These are phyloP conservation scores for Coranthus polyacanthus DNA, from an alignment of 2,797 vertebrate genomes.

Conservation along the genomic window DNA sequence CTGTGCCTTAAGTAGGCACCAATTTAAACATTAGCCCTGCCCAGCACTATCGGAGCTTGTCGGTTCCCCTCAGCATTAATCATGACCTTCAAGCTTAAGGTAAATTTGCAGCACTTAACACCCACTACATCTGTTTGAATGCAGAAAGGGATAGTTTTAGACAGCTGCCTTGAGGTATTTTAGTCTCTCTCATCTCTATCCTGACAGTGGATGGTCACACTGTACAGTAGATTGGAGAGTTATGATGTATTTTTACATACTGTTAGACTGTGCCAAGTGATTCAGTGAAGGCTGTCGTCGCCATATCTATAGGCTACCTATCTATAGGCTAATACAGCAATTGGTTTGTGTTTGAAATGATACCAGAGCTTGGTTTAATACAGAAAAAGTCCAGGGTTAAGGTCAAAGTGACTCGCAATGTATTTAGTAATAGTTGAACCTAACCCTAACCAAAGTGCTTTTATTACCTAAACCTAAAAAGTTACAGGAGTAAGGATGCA, in stretches of 20 bases:
- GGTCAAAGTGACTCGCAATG: no score
- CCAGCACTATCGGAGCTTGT: not conserved
- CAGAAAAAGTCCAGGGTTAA: no score
- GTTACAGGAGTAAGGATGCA: no score
- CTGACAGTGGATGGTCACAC: slow-evolving; percentile 35
- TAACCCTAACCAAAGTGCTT: no score
- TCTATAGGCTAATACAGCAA: no score
- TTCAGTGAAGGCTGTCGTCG: slow-evolving; percentile 5
- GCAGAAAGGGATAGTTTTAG: slow-evolving; percentile 19
- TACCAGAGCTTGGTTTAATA: no score
- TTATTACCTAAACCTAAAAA: no score
- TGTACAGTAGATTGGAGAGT: slow-evolving; percentile 27
- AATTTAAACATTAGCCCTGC: slow-evolving; percentile 4
- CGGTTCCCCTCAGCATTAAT: slow-evolving; percentile 24
- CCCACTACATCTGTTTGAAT: slow-evolving; percentile 28
- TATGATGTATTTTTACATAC: slow-evolving; percentile 36
- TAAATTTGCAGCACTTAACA: slow-evolving; percentile 36
- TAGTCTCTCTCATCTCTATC: slow-evolving; percentile 31
- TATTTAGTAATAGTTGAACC: no score
- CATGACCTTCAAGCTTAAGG: not conserved
- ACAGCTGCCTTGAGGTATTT: slow-evolving; percentile 58
- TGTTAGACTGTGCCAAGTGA: slow-evolving; percentile 16
- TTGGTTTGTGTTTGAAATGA: no score
- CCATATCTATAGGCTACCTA: no score
- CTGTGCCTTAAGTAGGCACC: not conserved